Evolutionary conservation across 2,888 invertebrate genomes (phyloP).

Genomic region (Mythimna pallens): DNA sequence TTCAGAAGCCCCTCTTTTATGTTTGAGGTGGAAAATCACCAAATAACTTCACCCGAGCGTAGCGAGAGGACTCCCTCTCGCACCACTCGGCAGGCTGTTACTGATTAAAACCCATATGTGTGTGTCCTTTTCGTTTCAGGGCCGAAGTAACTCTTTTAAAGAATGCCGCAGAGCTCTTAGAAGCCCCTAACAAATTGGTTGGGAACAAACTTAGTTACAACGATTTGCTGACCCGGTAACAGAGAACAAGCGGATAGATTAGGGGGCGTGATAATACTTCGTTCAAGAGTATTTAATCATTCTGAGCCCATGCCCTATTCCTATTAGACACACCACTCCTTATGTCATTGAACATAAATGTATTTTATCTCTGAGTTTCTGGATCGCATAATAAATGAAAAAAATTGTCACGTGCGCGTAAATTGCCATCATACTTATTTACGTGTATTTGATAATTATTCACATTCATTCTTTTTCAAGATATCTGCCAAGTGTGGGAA

Average conservation of each 20-base stretch:
- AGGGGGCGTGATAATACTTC: constrained; percentile 36
- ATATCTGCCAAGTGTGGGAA: too few relatives aligned
- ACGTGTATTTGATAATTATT: not conserved
- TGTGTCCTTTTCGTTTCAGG: too few relatives aligned
- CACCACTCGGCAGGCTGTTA: too few relatives aligned
- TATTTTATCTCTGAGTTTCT: not conserved
- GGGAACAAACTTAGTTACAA: not conserved
- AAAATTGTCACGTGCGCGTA: not conserved
- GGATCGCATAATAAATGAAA: not conserved
- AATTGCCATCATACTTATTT: not conserved
- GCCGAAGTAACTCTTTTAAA: not conserved
- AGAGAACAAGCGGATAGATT: constrained; percentile 21
- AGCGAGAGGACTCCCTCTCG: too few relatives aligned
- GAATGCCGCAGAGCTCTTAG: not conserved
- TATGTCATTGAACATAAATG: not conserved
- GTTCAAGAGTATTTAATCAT: constrained; percentile 41
- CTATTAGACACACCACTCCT: not conserved
- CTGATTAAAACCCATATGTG: too few relatives aligned
- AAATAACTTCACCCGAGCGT: too few relatives aligned
- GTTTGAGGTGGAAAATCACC: too few relatives aligned
- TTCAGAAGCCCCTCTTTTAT: too few relatives aligned
- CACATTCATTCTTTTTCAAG: too few relatives aligned
- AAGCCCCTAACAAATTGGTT: constrained; percentile 13
- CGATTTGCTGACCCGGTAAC: constrained; percentile 39
- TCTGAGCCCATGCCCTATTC: not conserved